Percentiles rank a stretch among this genome's conserved stretches.
Conservation (phyloP, 2,797 vertebrate genomes). For the Sebastolobus altivelis region DNA sequence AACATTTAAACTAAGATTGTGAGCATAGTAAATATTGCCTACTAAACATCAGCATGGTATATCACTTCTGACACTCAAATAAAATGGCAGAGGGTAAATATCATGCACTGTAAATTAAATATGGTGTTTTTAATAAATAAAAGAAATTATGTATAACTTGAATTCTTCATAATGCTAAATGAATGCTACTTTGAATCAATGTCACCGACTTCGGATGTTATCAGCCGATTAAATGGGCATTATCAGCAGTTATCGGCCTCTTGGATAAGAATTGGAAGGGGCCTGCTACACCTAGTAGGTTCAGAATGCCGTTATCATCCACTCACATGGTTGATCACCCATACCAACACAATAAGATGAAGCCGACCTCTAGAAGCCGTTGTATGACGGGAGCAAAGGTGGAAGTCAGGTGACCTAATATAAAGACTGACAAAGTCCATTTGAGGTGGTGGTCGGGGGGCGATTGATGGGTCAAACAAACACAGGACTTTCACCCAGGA, state of each 20-base stretch:
- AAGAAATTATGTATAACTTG: background rate
- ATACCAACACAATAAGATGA: too few species aligned
- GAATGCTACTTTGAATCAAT: background rate
- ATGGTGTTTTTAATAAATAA: background rate
- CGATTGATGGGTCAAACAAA: too few species aligned
- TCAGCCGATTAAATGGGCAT: background rate
- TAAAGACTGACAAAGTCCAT: too few species aligned
- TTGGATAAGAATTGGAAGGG: too few species aligned
- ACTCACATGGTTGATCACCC: background rate
- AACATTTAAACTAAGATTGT: background rate
- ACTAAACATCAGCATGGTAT: background rate
- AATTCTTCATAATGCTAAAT: background rate
- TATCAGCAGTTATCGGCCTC: background rate
- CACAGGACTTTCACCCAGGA: too few species aligned
- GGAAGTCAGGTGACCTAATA: too few species aligned
- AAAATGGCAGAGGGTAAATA: background rate
- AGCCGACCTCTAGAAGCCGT: too few species aligned
- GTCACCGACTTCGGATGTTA: background rate
- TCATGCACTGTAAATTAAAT: background rate
- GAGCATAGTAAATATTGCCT: background rate
- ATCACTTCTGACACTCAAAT: background rate
- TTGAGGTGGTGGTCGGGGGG: background rate
- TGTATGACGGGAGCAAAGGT: too few species aligned
- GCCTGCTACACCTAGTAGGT: background rate
- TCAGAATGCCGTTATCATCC: background rate